Conservation (phyloP, 2,113 vertebrate species). For the Paedocypris sp. region DNA sequence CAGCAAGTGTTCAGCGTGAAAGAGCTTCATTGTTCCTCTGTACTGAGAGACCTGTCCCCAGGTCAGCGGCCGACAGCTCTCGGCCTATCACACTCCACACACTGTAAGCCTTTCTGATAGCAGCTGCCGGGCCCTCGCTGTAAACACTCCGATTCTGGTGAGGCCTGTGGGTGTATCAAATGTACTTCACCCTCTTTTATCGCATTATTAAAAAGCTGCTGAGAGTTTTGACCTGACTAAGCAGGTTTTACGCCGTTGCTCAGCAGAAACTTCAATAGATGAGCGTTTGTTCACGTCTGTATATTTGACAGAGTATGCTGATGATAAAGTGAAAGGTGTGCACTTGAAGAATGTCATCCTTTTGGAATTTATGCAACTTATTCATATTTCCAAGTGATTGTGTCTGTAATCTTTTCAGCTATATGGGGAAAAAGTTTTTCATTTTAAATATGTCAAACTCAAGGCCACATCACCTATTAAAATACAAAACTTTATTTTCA, state of each 20-base stretch:
- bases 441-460: no score
- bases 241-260: background rate
- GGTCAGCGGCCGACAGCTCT: constrained; percentile 21
- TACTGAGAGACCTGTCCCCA: constrained; percentile 14
- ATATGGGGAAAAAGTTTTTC: no score
- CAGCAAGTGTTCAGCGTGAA: constrained; percentile 30
- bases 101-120: constrained; percentile 4
- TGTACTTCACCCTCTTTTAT: background rate
- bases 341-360: no score
- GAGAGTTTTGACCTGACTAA: background rate
- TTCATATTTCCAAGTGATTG: no score
- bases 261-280: background rate
- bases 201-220: background rate
- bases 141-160: background rate
- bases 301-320: background rate
- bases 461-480: no score
- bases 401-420: no score
- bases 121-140: constrained; percentile 22
- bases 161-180: background rate
- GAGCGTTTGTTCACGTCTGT: background rate
- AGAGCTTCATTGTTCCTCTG: constrained; percentile 17
- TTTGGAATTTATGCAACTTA: no score
- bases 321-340: no score
- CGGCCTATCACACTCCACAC: constrained; percentile 16
- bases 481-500: no score